Percentiles rank a stretch among this genome's conserved stretches.
These are phyloP conservation scores for Clarias macrocephalus DNA, from an alignment of 2,113 vertebrate species.

Conservation along the genomic window DNA sequence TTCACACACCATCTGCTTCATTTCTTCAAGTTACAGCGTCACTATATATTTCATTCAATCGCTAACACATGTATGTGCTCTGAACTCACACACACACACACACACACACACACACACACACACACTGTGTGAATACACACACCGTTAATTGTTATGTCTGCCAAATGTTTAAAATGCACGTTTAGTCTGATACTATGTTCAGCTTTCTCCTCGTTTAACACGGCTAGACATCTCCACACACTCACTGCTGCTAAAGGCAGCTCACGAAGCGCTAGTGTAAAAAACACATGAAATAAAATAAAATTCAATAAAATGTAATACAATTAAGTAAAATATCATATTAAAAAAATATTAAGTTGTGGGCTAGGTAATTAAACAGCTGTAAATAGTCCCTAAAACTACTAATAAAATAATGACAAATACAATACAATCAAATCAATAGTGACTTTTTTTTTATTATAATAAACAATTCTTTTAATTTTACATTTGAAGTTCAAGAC, in stretches of 20 bases:
- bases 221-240: background rate
- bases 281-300: background rate
- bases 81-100: constrained; percentile 3
- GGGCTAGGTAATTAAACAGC: background rate
- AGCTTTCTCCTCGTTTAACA: background rate
- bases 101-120: constrained; percentile 10
- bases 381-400: background rate
- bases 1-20: constrained; percentile 14
- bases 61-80: constrained; percentile 1
- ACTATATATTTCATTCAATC: constrained; percentile 19
- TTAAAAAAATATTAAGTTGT: background rate
- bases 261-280: background rate
- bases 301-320: background rate
- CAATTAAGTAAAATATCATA: too few species aligned
- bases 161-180: background rate
- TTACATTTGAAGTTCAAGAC: too few species aligned
- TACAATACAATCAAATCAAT: too few species aligned
- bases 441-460: too few species aligned
- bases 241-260: background rate
- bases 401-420: too few species aligned
- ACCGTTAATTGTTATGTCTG: background rate
- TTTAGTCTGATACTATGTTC: background rate
- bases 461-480: too few species aligned
- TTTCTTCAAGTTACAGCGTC: background rate
- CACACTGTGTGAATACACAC: background rate